phyloP scores from a whole-genome alignment of 1,140 invertebrate genomes.

The Aradophagus sp. region DNA sequence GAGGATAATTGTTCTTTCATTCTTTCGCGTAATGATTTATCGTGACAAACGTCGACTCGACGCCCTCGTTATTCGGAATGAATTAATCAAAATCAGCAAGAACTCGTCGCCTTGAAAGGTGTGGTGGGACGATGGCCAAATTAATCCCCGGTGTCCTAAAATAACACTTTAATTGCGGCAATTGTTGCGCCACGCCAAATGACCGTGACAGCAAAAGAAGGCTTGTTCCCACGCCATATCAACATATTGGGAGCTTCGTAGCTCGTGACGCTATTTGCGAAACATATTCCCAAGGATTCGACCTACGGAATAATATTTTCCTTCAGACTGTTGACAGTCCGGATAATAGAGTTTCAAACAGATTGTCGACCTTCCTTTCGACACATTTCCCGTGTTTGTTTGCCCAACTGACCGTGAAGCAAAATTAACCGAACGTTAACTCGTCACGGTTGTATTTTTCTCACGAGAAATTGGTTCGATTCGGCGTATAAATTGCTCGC shows the following conservation, averaged over 20 bases:
- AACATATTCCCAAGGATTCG: conserved; percentile 20
- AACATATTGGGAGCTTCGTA: conserved; percentile 13
- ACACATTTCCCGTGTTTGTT: conserved; percentile 32
- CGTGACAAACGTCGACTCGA: no score
- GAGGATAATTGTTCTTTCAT: neutral
- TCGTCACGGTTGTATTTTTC: conserved; percentile 15
- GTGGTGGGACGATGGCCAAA: no score
- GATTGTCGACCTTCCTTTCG: conserved; percentile 10
- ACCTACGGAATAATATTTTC: conserved; percentile 34
- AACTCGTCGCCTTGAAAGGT: no score
- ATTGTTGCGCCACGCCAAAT: no score
- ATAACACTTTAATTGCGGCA: conserved; percentile 11
- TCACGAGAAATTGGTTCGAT: conserved; percentile 40
- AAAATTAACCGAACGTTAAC: conserved; percentile 23
- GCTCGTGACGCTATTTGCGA: conserved; percentile 29
- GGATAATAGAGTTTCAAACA: conserved; percentile 24
- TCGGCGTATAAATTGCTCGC: conserved; percentile 42
- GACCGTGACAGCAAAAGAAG: conserved; percentile 4
- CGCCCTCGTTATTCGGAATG: no score
- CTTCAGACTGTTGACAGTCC: conserved; percentile 34
- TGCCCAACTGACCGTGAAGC: conserved; percentile 23
- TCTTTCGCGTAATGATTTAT: no score
- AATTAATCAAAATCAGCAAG: no score
- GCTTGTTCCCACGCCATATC: conserved; percentile 32
- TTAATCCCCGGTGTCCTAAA: conserved; percentile 2